These are phyloP conservation scores for Heliothis peltigera DNA, from an alignment of 2,888 invertebrate species.

Conservation along the genomic window DNA sequence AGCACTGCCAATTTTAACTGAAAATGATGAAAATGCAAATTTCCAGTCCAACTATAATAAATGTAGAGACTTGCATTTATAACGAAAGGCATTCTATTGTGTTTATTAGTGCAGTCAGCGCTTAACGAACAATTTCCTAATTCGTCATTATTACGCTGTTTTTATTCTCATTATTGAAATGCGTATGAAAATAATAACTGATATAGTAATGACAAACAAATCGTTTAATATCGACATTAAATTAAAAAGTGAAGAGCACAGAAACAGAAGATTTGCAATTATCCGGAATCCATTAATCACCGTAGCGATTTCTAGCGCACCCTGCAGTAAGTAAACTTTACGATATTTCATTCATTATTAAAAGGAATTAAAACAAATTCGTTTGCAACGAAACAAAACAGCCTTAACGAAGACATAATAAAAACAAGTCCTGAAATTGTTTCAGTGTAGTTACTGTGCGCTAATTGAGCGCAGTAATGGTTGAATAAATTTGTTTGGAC, in stretches of 20 bases:
- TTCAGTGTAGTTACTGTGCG: slow-evolving; percentile 71
- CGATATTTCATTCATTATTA: slow-evolving; percentile 65
- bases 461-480: slow-evolving; percentile 84
- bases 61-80: neutral
- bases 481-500: slow-evolving; percentile 86
- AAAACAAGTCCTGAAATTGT: slow-evolving; percentile 71
- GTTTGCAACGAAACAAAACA: slow-evolving; percentile 64
- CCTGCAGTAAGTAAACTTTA: slow-evolving; percentile 53
- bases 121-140: neutral
- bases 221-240: neutral
- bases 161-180: neutral
- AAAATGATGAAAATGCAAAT: slow-evolving; percentile 5
- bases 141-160: neutral
- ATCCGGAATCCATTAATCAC: slow-evolving; percentile 60
- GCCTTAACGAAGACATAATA: slow-evolving; percentile 70
- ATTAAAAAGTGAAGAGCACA: slow-evolving; percentile 22
- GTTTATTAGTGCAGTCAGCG: neutral
- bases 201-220: neutral
- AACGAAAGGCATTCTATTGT: neutral
- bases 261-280: slow-evolving; percentile 20
- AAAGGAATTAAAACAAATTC: slow-evolving; percentile 62
- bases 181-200: slow-evolving; percentile 1
- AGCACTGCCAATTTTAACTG: slow-evolving; percentile 19
- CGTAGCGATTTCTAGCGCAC: slow-evolving; percentile 25
- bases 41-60: neutral